phyloP scores from a whole-genome alignment of 2,888 invertebrate genomes.

The Volucella bombylans region DNA sequence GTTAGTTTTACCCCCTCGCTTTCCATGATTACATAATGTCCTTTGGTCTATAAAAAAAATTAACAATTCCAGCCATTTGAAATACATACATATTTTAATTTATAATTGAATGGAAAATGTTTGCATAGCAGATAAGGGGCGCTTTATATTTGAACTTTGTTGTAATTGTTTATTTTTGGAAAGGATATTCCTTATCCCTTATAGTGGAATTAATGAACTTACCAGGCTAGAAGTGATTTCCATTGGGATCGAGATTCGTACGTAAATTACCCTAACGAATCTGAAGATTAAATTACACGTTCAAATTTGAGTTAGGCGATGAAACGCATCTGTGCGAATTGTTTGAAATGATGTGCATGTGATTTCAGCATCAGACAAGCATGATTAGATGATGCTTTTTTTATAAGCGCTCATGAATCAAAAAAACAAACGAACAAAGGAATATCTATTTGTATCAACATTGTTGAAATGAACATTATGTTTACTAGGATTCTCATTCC shows the following conservation, averaged over 20 bases:
- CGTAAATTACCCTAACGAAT: not conserved
- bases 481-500: too few relatives aligned
- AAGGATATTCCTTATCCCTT: conserved; percentile 2
- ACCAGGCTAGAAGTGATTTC: conserved; percentile 2
- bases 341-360: too few relatives aligned
- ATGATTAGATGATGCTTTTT: too few relatives aligned
- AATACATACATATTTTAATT: conserved; percentile 9
- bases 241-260: not conserved
- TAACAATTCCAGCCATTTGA: conserved; percentile 10
- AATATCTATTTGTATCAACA: too few relatives aligned
- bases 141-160: not conserved
- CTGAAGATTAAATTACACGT: not conserved
- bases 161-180: conserved; percentile 20
- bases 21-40: not conserved
- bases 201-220: conserved; percentile 24
- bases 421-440: too few relatives aligned
- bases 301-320: not conserved
- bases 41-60: not conserved
- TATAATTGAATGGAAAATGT: conserved; percentile 15
- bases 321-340: not conserved
- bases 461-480: too few relatives aligned
- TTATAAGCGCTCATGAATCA: too few relatives aligned
- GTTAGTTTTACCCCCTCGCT: not conserved
- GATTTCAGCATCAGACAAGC: too few relatives aligned
- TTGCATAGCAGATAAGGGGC: conserved; percentile 6